Conservation (phyloP, 2,888 invertebrate species). For the Conops quadrifasciatus region DNA sequence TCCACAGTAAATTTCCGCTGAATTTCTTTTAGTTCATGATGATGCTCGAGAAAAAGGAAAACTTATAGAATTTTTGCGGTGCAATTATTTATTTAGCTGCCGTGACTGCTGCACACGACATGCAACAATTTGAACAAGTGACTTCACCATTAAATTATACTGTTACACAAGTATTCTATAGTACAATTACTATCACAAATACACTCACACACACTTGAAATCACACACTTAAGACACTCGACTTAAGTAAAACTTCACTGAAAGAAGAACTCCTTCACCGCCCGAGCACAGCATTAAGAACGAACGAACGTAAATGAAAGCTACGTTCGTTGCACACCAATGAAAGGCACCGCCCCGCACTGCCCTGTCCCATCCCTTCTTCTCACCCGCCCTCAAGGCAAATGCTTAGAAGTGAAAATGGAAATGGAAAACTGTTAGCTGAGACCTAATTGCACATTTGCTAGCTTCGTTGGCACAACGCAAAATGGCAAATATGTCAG, state of each 20-base stretch:
- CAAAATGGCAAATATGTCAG: constrained; percentile 36
- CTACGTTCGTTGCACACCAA: neutral
- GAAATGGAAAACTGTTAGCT: constrained; percentile 31
- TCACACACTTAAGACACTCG: constrained; percentile 27
- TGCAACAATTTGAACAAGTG: constrained; percentile 27
- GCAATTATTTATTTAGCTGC: constrained; percentile 9
- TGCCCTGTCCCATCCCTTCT: neutral
- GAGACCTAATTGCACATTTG: constrained; percentile 34
- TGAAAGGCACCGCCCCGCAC: neutral
- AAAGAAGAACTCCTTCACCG: neutral
- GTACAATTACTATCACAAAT: constrained; percentile 18
- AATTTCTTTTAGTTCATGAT: too few species aligned
- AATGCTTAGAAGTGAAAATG: constrained; percentile 4
- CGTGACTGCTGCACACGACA: constrained; percentile 28
- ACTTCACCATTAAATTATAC: constrained; percentile 26
- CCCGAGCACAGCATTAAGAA: constrained; percentile 10
- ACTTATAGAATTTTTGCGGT: neutral
- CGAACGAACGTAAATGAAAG: constrained; percentile 27
- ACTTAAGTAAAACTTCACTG: constrained; percentile 32
- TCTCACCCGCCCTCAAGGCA: neutral
- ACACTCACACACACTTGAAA: neutral
- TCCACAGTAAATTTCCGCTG: too few species aligned
- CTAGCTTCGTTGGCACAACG: constrained; percentile 32
- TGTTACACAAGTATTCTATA: constrained; percentile 8
- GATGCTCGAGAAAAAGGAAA: too few species aligned